Conservation (phyloP, 2,888 invertebrate genomes). For the Conus canariensis region DNA sequence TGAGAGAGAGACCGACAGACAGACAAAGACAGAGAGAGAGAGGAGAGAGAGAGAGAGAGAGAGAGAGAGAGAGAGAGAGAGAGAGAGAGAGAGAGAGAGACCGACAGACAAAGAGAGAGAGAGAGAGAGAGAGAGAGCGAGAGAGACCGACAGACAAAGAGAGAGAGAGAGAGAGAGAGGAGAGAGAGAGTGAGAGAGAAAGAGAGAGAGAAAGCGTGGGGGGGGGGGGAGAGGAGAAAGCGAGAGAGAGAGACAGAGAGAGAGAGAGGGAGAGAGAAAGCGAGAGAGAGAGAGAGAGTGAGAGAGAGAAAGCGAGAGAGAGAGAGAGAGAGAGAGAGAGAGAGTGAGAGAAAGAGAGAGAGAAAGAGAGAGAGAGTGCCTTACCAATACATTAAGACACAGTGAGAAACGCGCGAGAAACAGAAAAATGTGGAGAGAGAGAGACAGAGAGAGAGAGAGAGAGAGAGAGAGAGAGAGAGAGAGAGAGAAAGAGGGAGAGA, state of each 20-base stretch:
- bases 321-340: conserved; percentile 26
- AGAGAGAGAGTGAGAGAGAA: conserved; percentile 11
- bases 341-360: background rate
- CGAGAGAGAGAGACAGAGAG: background rate
- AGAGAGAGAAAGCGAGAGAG: background rate
- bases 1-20: background rate
- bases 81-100: background rate
- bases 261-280: background rate
- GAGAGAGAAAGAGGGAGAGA: background rate
- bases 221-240: background rate
- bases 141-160: too few species aligned
- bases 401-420: background rate
- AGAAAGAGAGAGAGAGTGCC: background rate
- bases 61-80: background rate
- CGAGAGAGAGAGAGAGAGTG: background rate
- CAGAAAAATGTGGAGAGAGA: background rate
- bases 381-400: background rate
- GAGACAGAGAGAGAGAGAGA: conserved; percentile 28
- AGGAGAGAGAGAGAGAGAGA: background rate
- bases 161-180: background rate
- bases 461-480: conserved; percentile 3
- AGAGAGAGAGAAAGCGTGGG: conserved; percentile 28
- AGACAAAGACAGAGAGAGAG: background rate
- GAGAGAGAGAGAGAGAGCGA: background rate
- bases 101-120: background rate